These are phyloP conservation scores for Cryptoleucopteryx plumbea DNA, from an alignment of 2,113 vertebrate genomes.

Conservation along the genomic window DNA sequence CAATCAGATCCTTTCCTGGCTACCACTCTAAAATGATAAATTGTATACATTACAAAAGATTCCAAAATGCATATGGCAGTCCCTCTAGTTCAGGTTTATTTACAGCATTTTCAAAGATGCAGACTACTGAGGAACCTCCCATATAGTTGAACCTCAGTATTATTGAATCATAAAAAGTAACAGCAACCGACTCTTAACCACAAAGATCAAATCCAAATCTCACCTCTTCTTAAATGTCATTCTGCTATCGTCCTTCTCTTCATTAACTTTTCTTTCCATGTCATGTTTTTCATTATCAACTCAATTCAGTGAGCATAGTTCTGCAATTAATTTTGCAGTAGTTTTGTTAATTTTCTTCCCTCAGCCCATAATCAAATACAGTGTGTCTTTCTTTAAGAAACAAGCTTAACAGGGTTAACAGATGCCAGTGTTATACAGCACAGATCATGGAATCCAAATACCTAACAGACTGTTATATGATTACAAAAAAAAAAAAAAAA, in stretches of 20 bases:
- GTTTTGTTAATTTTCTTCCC: constrained; percentile 1
- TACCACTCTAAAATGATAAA: background rate
- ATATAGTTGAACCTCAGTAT: background rate
- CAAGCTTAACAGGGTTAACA: constrained; percentile 8
- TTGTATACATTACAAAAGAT: background rate
- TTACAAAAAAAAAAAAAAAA: background rate
- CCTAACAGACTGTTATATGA: background rate
- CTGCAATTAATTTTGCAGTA: constrained; percentile 38
- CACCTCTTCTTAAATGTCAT: background rate
- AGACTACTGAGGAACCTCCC: background rate
- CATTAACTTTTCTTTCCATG: constrained; percentile 5
- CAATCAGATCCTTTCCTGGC: background rate
- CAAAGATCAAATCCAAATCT: background rate
- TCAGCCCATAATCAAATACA: background rate
- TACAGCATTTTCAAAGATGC: background rate
- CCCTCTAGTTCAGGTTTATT: background rate
- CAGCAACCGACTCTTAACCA: background rate
- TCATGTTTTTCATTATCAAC: background rate
- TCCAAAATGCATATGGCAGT: background rate
- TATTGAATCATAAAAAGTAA: background rate
- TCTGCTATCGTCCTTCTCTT: background rate
- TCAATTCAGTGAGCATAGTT: constrained; percentile 5
- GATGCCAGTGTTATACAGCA: background rate
- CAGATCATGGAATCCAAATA: background rate
- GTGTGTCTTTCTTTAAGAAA: background rate